Conservation (phyloP, 2,888 invertebrate genomes). For the Halocaridina rubra region DNA sequence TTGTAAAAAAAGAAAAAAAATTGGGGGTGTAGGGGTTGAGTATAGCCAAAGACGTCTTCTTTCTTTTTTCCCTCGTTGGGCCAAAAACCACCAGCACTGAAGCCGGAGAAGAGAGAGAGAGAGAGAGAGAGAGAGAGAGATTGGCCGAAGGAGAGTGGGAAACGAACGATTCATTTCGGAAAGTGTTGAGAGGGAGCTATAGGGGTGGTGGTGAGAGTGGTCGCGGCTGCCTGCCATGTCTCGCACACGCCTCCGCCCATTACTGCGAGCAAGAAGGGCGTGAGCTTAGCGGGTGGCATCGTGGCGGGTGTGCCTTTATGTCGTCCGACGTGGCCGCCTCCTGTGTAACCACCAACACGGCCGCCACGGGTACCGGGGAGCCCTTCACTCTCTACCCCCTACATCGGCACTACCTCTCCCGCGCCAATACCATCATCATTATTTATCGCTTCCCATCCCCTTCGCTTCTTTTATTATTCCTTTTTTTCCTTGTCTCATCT, state of each 20-base stretch:
- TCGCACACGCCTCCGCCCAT: slow-evolving; percentile 63
- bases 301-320: slow-evolving; percentile 59
- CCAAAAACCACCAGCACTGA: not conserved
- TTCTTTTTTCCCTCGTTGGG: not conserved
- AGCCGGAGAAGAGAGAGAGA: not conserved
- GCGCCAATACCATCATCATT: not conserved
- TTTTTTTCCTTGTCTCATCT: not conserved
- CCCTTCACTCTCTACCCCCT: slow-evolving; percentile 50
- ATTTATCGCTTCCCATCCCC: not conserved
- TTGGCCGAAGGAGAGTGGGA: not conserved
- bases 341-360: slow-evolving; percentile 62
- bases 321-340: slow-evolving; percentile 54
- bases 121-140: not conserved
- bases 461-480: not conserved
- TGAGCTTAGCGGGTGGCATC: slow-evolving; percentile 48
- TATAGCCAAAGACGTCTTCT: not conserved
- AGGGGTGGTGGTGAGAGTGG: slow-evolving; percentile 42
- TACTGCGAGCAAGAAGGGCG: slow-evolving; percentile 59
- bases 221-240: slow-evolving; percentile 61
- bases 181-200: slow-evolving; percentile 32
- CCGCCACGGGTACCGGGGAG: slow-evolving; percentile 43
- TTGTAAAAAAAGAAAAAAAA: not conserved
- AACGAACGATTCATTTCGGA: slow-evolving; percentile 35
- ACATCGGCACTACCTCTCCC: not conserved
- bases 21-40: not conserved